phyloP scores from a whole-genome alignment of 2,797 vertebrate species.

The Bucorvus abyssinicus region DNA sequence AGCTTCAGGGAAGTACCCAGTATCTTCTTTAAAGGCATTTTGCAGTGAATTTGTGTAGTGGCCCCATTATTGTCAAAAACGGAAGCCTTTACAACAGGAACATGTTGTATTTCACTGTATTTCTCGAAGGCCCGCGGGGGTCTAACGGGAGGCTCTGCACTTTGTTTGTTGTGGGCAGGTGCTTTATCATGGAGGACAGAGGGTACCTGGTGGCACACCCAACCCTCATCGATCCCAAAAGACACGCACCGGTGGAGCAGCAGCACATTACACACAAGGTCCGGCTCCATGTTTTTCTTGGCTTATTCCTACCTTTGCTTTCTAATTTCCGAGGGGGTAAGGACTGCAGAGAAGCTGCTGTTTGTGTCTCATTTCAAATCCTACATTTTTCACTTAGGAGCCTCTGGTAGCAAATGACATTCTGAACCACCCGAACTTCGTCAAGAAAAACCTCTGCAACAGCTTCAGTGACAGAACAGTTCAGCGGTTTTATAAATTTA shows the following conservation, averaged over 20 bases:
- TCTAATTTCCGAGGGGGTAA: not conserved
- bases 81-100: not conserved
- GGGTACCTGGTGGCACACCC: constrained; percentile 97
- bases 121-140: not conserved
- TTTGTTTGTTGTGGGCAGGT: constrained; percentile 75
- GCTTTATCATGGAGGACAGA: constrained; percentile 99
- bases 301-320: too few species aligned
- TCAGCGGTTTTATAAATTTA: constrained; percentile 98
- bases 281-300: not conserved
- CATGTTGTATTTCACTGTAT: not conserved
- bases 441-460: constrained; percentile 97
- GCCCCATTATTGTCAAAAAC: not conserved
- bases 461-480: constrained; percentile 98
- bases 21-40: not conserved
- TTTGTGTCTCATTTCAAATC: not conserved
- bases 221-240: constrained; percentile 97
- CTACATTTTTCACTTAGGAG: constrained; percentile 77
- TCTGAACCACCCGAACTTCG: constrained; percentile 97
- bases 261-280: constrained; percentile 99
- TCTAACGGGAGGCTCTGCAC: not conserved
- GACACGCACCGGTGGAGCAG: constrained; percentile 94
- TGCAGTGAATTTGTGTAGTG: not conserved
- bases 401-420: constrained; percentile 97
- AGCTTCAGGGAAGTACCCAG: not conserved
- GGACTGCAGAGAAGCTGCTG: not conserved